Evolutionary conservation across 2,797 vertebrate genomes (phyloP), one percentile per base, ranked within the genome.

Genomic region (Oreortyx pictus): DNA sequence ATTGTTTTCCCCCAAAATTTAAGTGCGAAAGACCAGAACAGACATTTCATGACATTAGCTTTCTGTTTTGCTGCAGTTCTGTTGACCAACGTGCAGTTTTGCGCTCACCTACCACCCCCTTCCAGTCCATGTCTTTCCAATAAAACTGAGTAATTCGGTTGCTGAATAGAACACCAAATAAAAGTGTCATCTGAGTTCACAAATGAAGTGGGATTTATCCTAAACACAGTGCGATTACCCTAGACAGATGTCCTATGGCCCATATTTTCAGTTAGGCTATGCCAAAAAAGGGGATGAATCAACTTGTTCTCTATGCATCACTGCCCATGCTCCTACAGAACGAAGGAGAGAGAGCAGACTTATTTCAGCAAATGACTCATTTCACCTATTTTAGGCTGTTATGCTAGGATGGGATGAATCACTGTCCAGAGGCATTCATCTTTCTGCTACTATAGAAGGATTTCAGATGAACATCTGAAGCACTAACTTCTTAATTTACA

Each of bases 361-460:
- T n/a, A 54, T 64, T 79, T 80, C 81, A 89, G 75, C 72, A 80
- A 80, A 85, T 95, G 84, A 95, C 47, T 92, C 67, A 89, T 67
- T 94, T 95, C 41, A 90, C 78, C 54, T 82, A 62, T 82, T 64
- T 89, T 67, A 90, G 84, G 35, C 65, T 65, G 82, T 87, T 84
- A 70, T 90, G 90, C 67, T 47, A 49, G 67, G 60, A 74, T 73
- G 57, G 67, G 37, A 62, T 94, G 90, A 96, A 87, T 95, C 86
- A 85, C 3, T 89, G 57, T 46, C 90, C 77, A 76, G 74, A 80
- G 68, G 37, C 44, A 61, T 25, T 79, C 22, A 73, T 61, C 57
- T 49, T 76, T 70, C 74, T 84, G 47, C 59, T 90, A 57, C 66
- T 85, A 71, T 7, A 2, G 1, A 79, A 73, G 59, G 37, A 65